These are phyloP conservation scores for Oreochromis tanganicae DNA, from an alignment of 2,113 vertebrate genomes.

Conservation along the genomic window DNA sequence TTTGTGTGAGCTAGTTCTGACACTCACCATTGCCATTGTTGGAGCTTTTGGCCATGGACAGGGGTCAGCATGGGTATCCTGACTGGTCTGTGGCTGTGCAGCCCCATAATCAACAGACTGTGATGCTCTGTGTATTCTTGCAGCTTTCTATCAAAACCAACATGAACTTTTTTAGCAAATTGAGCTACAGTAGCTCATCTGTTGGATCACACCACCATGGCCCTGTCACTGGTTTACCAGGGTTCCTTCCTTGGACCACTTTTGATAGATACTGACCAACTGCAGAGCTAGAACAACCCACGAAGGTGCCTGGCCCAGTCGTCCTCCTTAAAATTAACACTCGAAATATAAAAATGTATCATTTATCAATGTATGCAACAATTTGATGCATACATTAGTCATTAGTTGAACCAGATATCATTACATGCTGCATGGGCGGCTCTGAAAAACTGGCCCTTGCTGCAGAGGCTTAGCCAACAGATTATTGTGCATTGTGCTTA, in stretches of 20 bases:
- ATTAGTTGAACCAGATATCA: neutral
- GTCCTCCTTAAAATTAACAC: neutral
- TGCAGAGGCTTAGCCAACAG: neutral
- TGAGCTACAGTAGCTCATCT: neutral
- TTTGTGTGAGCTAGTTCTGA: neutral
- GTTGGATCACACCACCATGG: neutral
- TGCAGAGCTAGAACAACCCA: neutral
- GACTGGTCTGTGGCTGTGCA: neutral
- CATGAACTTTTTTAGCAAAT: neutral
- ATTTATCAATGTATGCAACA: neutral
- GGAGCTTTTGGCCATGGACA: neutral
- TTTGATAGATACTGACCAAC: neutral
- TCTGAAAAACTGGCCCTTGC: neutral
- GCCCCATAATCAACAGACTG: neutral
- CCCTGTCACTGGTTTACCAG: neutral
- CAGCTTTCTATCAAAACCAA: neutral
- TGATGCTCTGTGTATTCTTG: neutral
- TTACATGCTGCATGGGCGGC: neutral
- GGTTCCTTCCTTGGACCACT: neutral
- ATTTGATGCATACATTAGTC: neutral
- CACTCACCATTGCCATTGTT: neutral
- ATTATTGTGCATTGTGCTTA: neutral
- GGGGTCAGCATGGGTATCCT: neutral
- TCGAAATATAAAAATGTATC: neutral
- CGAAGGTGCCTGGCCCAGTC: neutral